Base-by-base conservation (phyloP, 1,140 invertebrate species). In the Thaumetopoea pityocampa region DNA sequence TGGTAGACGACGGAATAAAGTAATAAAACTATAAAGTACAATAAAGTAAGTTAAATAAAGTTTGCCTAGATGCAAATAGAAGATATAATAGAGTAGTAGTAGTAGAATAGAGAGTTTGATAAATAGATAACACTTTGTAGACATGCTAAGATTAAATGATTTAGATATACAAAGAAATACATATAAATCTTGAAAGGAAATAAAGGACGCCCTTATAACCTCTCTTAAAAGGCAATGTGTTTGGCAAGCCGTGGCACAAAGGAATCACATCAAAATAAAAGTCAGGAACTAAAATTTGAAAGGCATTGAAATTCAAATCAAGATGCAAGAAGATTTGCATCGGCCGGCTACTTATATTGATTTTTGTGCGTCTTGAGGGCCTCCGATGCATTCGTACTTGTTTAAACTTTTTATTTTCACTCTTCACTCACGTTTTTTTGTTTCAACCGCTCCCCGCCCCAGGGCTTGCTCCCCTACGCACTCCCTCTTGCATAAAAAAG, bases 321-420 rank as follows among this genome's bases (percentile, higher is more conserved):
- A 52, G 63, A 69, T 79, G 76, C 73, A 74, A 48, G 57, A 51
- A 65, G 61, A 81, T 83, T 84, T 84, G 79, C 79, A 84, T 79
- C 73, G 65, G 59, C 48, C 62, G 61, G 63, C 67, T 68, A 81
- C 70, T 68, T 53, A 59, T 81, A 84, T 84, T 78, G 79, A 82
- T 84, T 83, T 82, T 80, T 61, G 42, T 60, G 51, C 73, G 61
- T 83, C 77, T 81, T 81, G 65, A 73, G 77, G 67, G 74, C 66
- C 28, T 56, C 38, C 57, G 64, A 60, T 73, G 71, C 77, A 80
- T 69, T 82, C 65, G 54, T 62, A 78, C 77, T 81, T 84, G 76
- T 84, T 84, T 84, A 84, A 84, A 84, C 73, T 84, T 84, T 81
- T 81, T 81, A 84, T 84, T 81, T 81, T 50, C 69, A 74, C 77